Evolutionary conservation across 2,888 invertebrate species (phyloP).

Genomic region (Pimpla rufipes): DNA sequence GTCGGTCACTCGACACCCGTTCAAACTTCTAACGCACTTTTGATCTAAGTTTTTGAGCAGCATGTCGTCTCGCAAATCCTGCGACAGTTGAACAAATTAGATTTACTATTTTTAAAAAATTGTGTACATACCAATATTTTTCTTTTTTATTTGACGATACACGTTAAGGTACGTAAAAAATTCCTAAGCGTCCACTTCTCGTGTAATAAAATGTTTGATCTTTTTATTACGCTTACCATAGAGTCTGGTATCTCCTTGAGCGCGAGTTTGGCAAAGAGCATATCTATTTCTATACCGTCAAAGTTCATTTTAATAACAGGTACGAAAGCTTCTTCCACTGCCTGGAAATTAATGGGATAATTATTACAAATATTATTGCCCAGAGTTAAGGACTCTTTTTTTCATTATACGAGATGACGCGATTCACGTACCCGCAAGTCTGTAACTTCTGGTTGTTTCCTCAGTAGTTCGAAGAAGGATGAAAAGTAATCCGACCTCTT

Average conservation of each 20-base stretch:
- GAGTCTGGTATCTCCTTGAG: slow-evolving; percentile 97
- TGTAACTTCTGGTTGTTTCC: slow-evolving; percentile 93
- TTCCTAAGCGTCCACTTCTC: background rate
- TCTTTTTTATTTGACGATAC: background rate
- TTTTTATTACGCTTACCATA: slow-evolving; percentile 83
- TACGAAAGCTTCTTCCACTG: slow-evolving; percentile 99
- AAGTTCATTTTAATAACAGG: slow-evolving; percentile 99
- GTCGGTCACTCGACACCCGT: slow-evolving; percentile 99
- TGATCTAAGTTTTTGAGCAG: slow-evolving; percentile 97
- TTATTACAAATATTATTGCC: background rate
- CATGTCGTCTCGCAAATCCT: slow-evolving; percentile 96
- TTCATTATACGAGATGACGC: background rate
- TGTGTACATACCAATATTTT: no score
- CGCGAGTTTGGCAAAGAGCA: slow-evolving; percentile 97
- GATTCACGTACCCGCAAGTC: slow-evolving; percentile 89
- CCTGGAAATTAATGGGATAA: slow-evolving; percentile 86
- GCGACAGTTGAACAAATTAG: slow-evolving; percentile 72
- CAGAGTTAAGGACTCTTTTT: slow-evolving; percentile 2
- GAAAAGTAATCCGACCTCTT: slow-evolving; percentile 97
- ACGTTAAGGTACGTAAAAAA: background rate
- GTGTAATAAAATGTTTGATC: background rate
- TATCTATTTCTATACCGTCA: slow-evolving; percentile 99
- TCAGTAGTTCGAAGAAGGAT: slow-evolving; percentile 97
- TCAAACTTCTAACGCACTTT: slow-evolving; percentile 98
- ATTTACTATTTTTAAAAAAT: background rate